Evolutionary conservation across 2,797 vertebrate genomes (phyloP).

Genomic region (Brachymystax lenok): DNA sequence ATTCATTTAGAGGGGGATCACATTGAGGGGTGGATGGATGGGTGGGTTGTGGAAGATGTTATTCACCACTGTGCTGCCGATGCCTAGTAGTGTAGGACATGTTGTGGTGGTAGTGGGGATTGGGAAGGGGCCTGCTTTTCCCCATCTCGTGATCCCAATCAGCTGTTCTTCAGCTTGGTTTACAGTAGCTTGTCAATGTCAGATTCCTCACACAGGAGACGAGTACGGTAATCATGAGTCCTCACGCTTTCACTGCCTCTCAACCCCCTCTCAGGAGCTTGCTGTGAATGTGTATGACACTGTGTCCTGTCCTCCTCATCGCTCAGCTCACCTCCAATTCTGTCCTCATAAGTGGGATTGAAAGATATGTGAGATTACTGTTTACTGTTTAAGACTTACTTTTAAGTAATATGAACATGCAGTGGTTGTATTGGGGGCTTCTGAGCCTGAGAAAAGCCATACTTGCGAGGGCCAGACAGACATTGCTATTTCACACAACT

Average conservation of each 20-base stretch:
- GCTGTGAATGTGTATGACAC: background rate
- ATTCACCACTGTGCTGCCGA: too few species aligned
- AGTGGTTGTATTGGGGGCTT: too few species aligned
- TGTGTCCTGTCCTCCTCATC: background rate
- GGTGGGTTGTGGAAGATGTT: too few species aligned
- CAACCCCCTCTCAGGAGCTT: background rate
- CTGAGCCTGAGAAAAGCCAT: too few species aligned
- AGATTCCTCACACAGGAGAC: constrained; percentile 38
- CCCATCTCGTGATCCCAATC: constrained; percentile 54
- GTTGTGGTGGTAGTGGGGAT: background rate
- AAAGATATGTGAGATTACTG: too few species aligned
- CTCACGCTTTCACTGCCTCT: background rate
- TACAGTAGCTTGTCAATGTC: constrained; percentile 50
- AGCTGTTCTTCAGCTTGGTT: constrained; percentile 63
- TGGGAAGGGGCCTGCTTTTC: background rate
- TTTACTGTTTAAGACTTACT: too few species aligned
- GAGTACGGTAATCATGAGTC: background rate
- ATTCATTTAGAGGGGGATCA: too few species aligned
- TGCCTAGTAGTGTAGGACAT: background rate
- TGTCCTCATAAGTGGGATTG: too few species aligned
- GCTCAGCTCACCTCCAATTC: background rate
- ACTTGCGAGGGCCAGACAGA: too few species aligned
- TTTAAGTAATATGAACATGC: background rate
- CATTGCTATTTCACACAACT: too few species aligned
- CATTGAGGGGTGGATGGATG: too few species aligned